phyloP scores from a whole-genome alignment of 2,888 invertebrate genomes.

The Zelleria hepariella region DNA sequence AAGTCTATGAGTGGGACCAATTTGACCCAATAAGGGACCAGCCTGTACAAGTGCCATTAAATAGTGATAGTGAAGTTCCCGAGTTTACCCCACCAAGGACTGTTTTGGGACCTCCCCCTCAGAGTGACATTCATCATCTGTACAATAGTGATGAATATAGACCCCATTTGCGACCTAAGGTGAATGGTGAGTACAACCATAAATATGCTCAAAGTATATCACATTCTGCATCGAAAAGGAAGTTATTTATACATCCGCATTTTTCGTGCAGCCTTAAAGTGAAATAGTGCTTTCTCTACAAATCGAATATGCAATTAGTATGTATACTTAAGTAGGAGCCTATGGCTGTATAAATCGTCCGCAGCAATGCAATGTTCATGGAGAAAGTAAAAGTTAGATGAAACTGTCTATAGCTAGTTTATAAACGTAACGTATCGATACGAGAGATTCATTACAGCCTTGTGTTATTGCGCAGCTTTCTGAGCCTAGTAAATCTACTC shows the following conservation, averaged over 20 bases:
- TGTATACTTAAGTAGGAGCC: background rate
- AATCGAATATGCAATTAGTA: background rate
- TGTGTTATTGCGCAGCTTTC: too few species aligned
- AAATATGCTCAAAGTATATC: background rate
- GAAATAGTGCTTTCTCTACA: background rate
- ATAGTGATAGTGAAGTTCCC: conserved; percentile 1
- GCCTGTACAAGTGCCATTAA: background rate
- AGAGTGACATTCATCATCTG: background rate
- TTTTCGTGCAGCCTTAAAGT: background rate
- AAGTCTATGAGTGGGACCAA: conserved; percentile 3
- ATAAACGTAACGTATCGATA: too few species aligned
- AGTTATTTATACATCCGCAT: background rate
- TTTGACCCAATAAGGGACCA: background rate
- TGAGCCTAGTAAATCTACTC: too few species aligned
- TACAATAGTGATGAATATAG: background rate
- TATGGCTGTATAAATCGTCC: background rate
- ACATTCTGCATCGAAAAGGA: background rate
- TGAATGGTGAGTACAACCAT: background rate
- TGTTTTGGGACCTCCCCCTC: background rate
- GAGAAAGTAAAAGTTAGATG: background rate
- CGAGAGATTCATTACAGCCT: too few species aligned
- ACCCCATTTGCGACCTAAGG: background rate
- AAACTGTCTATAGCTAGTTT: too few species aligned
- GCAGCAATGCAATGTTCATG: background rate
- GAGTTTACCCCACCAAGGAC: background rate